These are phyloP conservation scores for Platanista minor DNA, from an alignment of 2,113 vertebrate species.

Conservation along the genomic window DNA sequence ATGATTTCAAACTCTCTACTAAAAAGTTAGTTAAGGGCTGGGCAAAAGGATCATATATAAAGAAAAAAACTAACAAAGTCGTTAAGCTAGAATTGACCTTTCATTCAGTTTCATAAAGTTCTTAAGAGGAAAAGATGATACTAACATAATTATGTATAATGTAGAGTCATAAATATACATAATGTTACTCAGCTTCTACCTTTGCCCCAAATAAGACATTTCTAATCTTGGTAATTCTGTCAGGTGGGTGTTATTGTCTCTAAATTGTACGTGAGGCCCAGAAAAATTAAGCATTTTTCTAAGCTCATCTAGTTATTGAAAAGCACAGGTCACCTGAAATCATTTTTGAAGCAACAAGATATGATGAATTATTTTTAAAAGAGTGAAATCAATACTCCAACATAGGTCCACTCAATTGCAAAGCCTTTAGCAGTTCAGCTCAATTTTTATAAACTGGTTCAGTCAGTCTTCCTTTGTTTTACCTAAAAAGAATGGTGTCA, in stretches of 20 bases:
- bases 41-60: not conserved
- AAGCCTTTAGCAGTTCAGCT: not conserved
- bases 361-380: not conserved
- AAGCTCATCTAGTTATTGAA: not conserved
- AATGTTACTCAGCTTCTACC: not conserved
- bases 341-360: not conserved
- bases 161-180: not conserved
- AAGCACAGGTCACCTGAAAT: not conserved
- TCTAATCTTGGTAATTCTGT: not conserved
- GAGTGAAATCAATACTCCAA: not conserved
- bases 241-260: not conserved
- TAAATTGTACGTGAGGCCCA: not conserved
- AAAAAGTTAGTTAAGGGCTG: not conserved
- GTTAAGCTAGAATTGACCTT: not conserved
- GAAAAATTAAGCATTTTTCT: not conserved
- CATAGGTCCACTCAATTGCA: not conserved
- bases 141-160: not conserved
- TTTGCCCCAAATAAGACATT: not conserved
- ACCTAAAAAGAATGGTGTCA: not conserved
- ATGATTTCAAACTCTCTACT: not conserved
- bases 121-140: not conserved
- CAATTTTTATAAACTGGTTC: not conserved
- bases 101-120: not conserved
- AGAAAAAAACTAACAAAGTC: not conserved
- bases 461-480: not conserved